Percentiles rank a stretch among this genome's conserved stretches.
Evolutionary conservation across 2,113 vertebrate species (phyloP).

Genomic region (Etheostoma spectabile): DNA sequence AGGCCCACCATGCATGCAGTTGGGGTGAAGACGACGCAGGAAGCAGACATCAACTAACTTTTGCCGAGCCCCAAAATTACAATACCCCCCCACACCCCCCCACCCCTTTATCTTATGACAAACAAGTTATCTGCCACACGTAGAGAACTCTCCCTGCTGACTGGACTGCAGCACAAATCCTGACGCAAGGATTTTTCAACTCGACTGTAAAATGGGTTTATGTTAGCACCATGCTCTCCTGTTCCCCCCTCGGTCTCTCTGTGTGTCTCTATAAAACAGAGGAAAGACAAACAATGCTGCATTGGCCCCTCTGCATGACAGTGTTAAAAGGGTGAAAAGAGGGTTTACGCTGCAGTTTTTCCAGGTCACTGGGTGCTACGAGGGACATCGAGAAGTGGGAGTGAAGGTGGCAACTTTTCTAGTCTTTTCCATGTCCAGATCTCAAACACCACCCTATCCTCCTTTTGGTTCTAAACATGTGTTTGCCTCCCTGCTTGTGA

Average conservation of each 20-base stretch:
- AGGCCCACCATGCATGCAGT: not conserved
- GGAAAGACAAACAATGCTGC: conserved; percentile 64
- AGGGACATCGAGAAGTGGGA: not conserved
- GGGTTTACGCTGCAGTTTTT: conserved; percentile 66
- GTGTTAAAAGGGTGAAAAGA: conserved; percentile 31
- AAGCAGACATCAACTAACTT: not conserved
- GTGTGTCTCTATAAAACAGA: conserved; percentile 47
- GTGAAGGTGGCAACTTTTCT: conserved; percentile 6
- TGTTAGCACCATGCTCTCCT: conserved; percentile 13
- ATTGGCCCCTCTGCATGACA: conserved; percentile 30
- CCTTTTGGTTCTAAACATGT: not conserved
- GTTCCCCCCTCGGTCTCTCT: conserved; percentile 1
- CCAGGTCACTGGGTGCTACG: conserved; percentile 51
- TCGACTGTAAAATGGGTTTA: conserved; percentile 33
- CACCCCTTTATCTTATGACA: not conserved
- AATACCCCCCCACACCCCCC: no score
- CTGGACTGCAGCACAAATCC: conserved; percentile 20
- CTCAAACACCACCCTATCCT: not conserved
- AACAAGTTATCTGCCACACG: not conserved
- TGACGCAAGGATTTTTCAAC: conserved; percentile 17
- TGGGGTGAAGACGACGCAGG: not conserved
- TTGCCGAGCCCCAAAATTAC: not conserved
- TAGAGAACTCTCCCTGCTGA: conserved; percentile 39
- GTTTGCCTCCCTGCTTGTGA: no score
- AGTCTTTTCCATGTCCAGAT: not conserved